Conservation (phyloP, 2,113 vertebrate species). For the Egretta garzetta region DNA sequence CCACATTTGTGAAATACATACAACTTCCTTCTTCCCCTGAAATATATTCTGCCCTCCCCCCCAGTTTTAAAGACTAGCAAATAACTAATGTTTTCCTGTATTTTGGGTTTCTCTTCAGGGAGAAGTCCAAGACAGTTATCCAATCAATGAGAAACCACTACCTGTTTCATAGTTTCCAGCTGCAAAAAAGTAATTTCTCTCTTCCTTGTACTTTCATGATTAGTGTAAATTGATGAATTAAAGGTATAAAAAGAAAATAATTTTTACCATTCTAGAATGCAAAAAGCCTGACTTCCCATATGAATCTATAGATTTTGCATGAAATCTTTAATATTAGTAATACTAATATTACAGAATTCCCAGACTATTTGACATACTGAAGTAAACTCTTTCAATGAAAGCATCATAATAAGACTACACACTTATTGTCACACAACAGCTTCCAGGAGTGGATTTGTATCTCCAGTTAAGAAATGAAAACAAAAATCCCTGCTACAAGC, state of each 20-base stretch:
- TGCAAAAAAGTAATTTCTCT: not conserved
- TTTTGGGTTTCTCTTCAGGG: not conserved
- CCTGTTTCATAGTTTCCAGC: not conserved
- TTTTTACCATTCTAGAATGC: not conserved
- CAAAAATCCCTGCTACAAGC: not conserved
- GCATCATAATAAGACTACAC: not conserved
- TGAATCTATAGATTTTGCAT: not conserved
- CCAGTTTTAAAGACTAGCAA: not conserved
- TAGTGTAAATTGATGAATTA: not conserved
- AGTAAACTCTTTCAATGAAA: not conserved
- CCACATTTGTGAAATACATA: not conserved
- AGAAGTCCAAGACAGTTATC: not conserved
- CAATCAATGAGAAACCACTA: not conserved
- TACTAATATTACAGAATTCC: not conserved
- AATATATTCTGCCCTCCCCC: too few relatives aligned
- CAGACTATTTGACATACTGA: not conserved
- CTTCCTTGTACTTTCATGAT: not conserved
- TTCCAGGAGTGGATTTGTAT: not conserved
- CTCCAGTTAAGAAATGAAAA: not conserved
- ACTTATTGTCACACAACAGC: not conserved
- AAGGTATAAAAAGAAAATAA: not conserved
- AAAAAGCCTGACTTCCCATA: not conserved
- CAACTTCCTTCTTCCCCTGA: fast-evolving
- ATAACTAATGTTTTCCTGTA: not conserved
- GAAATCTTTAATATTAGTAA: not conserved